Conservation (phyloP, 1,140 invertebrate species). For the Drusus annulatus region DNA sequence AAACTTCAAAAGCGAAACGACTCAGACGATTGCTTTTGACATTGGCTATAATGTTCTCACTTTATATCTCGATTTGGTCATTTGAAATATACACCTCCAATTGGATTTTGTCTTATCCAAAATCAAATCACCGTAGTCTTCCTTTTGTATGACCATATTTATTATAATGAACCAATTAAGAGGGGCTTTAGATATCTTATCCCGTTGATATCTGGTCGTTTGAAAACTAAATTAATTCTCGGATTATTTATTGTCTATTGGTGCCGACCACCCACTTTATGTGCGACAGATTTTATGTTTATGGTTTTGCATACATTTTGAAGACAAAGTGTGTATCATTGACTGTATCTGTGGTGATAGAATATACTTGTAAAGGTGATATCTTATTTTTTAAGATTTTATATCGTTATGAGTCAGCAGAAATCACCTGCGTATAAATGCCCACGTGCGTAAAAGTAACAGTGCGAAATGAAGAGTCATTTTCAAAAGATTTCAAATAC, state of each 20-base stretch:
- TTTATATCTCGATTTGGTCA: slow-evolving; percentile 10
- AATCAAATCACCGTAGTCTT: not conserved
- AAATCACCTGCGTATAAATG: too few relatives aligned
- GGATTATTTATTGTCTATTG: not conserved
- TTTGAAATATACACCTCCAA: slow-evolving; percentile 7
- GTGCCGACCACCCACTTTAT: slow-evolving; percentile 8
- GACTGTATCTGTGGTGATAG: too few relatives aligned
- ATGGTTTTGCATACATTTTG: slow-evolving; percentile 13
- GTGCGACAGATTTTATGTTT: not conserved
- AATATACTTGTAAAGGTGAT: too few relatives aligned
- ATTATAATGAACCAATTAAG: slow-evolving; percentile 26
- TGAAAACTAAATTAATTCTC: slow-evolving; percentile 19
- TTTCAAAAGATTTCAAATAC: too few relatives aligned
- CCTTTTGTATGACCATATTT: slow-evolving; percentile 12
- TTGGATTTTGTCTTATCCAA: slow-evolving; percentile 29
- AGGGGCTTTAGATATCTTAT: not conserved
- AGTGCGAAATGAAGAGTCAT: too few relatives aligned
- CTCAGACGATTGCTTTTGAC: not conserved
- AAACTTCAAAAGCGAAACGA: not conserved
- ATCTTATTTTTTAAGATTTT: too few relatives aligned
- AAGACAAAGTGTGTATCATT: not conserved
- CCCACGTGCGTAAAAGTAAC: too few relatives aligned
- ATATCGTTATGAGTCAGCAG: too few relatives aligned
- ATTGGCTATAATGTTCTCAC: not conserved
- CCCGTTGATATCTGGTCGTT: not conserved